Conservation (phyloP, 2,113 vertebrate species). For the Centropus bengalensis region DNA sequence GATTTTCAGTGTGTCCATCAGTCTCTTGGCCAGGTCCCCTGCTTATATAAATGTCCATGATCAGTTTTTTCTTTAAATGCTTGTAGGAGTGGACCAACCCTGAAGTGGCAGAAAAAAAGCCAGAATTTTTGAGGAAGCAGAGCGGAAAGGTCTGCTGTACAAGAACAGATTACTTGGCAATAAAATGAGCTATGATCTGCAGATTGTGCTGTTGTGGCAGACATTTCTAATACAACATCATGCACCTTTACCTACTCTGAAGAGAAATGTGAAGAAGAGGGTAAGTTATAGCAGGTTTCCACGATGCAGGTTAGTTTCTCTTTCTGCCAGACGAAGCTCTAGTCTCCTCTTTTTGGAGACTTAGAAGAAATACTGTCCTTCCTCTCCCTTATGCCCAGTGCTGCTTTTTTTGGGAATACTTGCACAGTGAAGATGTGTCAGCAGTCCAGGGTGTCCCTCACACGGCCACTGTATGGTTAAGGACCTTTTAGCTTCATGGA, state of each 20-base stretch:
- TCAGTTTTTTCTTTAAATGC: background rate
- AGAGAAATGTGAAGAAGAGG: background rate
- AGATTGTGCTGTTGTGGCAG: background rate
- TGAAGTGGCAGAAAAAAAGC: background rate
- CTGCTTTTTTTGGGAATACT: background rate
- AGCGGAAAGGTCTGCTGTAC: background rate
- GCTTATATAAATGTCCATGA: background rate
- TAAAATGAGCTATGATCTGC: background rate
- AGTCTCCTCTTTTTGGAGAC: background rate
- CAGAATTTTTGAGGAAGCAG: background rate
- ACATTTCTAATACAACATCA: background rate
- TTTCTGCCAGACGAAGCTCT: background rate
- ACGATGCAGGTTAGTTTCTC: background rate
- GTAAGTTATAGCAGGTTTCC: background rate
- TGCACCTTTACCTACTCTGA: background rate
- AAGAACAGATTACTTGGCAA: background rate
- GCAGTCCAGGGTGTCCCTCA: background rate
- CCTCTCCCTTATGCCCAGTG: background rate
- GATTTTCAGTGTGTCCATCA: background rate
- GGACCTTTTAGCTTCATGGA: background rate
- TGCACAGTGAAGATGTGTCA: background rate
- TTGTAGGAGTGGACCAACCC: background rate
- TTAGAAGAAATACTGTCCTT: background rate
- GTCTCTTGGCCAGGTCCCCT: background rate
- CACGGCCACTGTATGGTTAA: background rate